phyloP scores from a whole-genome alignment of 2,888 invertebrate genomes.

The Galerucella pusilla region DNA sequence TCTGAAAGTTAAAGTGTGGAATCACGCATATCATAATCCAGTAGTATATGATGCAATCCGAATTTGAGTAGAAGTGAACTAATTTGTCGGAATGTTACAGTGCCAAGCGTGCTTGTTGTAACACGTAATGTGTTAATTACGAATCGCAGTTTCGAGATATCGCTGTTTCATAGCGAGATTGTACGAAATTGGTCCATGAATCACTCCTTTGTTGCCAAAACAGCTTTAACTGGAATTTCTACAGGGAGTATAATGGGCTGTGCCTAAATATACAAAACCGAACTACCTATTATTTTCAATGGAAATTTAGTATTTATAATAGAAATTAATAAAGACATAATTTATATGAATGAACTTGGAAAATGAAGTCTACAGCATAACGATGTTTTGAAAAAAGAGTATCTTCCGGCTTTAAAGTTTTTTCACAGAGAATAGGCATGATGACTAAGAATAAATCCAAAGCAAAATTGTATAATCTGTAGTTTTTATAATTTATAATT shows the following conservation, averaged over 20 bases:
- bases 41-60: constrained; percentile 20
- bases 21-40: constrained; percentile 15
- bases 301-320: neutral
- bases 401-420: no score
- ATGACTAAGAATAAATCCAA: no score
- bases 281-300: neutral
- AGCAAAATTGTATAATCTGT: no score
- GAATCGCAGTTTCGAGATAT: constrained; percentile 18
- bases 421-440: no score
- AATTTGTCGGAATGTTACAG: constrained; percentile 31
- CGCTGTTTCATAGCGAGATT: constrained; percentile 8
- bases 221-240: neutral
- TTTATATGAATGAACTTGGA: no score
- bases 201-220: constrained; percentile 10
- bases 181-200: constrained; percentile 13
- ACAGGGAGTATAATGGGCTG: neutral
- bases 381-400: no score
- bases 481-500: no score
- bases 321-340: no score
- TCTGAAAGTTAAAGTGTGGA: constrained; percentile 1
- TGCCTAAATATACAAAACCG: neutral
- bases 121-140: constrained; percentile 34
- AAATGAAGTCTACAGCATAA: no score
- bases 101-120: constrained; percentile 7
- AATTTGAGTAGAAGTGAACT: constrained; percentile 20